A percentile compares a stretch with the other conserved stretches of the same genome.
Conservation (phyloP, 1,140 invertebrate species). For the Lepeophtheirus salmonis region DNA sequence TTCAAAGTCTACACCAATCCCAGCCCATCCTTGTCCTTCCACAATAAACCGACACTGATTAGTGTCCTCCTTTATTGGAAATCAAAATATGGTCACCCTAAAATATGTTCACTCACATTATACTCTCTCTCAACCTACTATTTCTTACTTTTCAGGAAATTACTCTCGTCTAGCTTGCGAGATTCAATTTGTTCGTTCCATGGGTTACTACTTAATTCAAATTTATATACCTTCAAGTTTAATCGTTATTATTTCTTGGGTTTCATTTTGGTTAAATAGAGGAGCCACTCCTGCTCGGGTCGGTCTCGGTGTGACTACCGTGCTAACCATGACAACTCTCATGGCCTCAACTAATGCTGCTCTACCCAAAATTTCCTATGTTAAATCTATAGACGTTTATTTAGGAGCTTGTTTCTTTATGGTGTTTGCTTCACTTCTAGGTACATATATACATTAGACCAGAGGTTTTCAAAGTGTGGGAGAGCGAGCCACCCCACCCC, state of each 20-base stretch:
- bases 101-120: too few species aligned
- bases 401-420: slow-evolving; percentile 18
- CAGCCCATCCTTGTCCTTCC: too few species aligned
- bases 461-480: too few species aligned
- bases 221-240: slow-evolving; percentile 96
- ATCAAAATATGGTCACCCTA: too few species aligned
- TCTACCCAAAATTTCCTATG: slow-evolving; percentile 92
- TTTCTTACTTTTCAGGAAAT: slow-evolving; percentile 50
- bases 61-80: too few species aligned
- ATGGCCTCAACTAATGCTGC: slow-evolving; percentile 96
- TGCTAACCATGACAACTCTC: slow-evolving; percentile 94
- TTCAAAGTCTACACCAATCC: too few species aligned
- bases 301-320: slow-evolving; percentile 85
- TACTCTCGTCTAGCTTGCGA: slow-evolving; percentile 91
- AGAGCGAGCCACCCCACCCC: too few species aligned
- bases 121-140: too few species aligned
- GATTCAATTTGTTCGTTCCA: slow-evolving; percentile 90
- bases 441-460: too few species aligned
- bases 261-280: slow-evolving; percentile 83
- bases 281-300: slow-evolving; percentile 91
- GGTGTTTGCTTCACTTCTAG: slow-evolving; percentile 14
- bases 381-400: slow-evolving; percentile 85
- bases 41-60: too few species aligned
- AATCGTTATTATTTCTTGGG: slow-evolving; percentile 98
- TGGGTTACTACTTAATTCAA: slow-evolving; percentile 98